Evolutionary conservation across 2,113 vertebrate genomes (phyloP).

Genomic region (Pangasianodon hypophthalmus): DNA sequence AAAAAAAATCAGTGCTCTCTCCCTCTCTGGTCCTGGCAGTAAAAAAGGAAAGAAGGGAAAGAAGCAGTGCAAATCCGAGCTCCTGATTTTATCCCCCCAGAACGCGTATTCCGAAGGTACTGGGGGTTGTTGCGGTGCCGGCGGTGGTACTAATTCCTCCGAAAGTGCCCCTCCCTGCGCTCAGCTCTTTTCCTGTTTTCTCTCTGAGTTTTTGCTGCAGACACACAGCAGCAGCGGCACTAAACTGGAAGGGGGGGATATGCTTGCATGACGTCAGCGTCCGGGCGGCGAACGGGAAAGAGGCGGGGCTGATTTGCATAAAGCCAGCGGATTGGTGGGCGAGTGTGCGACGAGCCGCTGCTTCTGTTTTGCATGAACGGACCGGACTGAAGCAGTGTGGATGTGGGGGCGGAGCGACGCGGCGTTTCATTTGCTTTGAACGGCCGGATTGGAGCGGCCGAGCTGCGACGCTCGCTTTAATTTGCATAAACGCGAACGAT

Average conservation of each 20-base stretch:
- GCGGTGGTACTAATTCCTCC: constrained; percentile 67
- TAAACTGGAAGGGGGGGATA: constrained; percentile 68
- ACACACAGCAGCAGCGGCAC: constrained; percentile 78
- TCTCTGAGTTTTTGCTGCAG: constrained; percentile 79
- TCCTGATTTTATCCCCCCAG: constrained; percentile 18
- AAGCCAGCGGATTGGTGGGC: constrained; percentile 71
- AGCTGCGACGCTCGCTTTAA: background rate
- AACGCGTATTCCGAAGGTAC: constrained; percentile 29
- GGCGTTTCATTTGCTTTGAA: constrained; percentile 61
- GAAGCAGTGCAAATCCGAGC: constrained; percentile 22
- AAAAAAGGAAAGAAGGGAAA: constrained; percentile 7
- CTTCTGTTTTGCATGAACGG: constrained; percentile 38
- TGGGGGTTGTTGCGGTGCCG: constrained; percentile 6
- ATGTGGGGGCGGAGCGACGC: constrained; percentile 68
- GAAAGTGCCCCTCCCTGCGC: constrained; percentile 83
- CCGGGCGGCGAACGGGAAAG: constrained; percentile 72
- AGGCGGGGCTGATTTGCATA: constrained; percentile 74
- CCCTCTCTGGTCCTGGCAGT: constrained; percentile 32
- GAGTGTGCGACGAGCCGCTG: background rate
- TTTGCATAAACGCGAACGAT: background rate
- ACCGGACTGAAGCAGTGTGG: background rate
- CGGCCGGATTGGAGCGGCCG: constrained; percentile 68
- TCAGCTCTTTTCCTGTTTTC: constrained; percentile 77
- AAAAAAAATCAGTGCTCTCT: constrained; percentile 16
- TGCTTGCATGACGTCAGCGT: constrained; percentile 80